A percentile compares a stretch with the other conserved stretches of the same genome.
These are phyloP conservation scores for Harpagifer antarcticus DNA, from an alignment of 2,797 vertebrate species.

Conservation along the genomic window DNA sequence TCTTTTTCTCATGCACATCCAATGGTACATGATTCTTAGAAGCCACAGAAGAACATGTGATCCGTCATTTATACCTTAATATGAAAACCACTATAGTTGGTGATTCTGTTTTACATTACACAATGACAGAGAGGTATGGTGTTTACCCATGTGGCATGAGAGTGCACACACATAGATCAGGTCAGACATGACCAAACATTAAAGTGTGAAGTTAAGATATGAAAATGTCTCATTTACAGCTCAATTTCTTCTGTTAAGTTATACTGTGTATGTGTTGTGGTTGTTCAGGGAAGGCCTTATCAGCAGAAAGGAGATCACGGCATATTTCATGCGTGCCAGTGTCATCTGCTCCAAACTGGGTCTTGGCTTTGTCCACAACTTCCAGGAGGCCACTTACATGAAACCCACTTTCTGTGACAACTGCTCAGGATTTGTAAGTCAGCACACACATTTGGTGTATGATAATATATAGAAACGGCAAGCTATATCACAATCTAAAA, in stretches of 20 bases:
- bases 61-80: not conserved
- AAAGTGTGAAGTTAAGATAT: rapidly evolving
- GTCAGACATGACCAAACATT: not conserved
- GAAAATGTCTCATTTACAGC: not conserved
- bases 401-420: constrained; percentile 98
- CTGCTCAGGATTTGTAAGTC: constrained; percentile 97
- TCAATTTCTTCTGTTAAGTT: not conserved
- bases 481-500: not conserved
- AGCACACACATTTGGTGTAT: not conserved
- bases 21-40: not conserved
- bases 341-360: constrained; percentile 97
- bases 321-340: constrained; percentile 96
- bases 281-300: constrained; percentile 91
- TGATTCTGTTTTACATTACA: constrained; percentile 2
- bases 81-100: constrained; percentile 10
- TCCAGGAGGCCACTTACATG: constrained; percentile 96
- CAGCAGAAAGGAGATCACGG: constrained; percentile 94
- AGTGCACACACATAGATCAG: constrained; percentile 16
- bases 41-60: constrained; percentile 1
- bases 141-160: not conserved
- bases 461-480: not conserved
- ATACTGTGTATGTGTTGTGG: constrained; percentile 22
- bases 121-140: not conserved
- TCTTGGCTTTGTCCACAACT: constrained; percentile 95
- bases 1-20: constrained; percentile 16